Conservation (phyloP, 1,140 invertebrate species). For the Drosophila auraria region DNA sequence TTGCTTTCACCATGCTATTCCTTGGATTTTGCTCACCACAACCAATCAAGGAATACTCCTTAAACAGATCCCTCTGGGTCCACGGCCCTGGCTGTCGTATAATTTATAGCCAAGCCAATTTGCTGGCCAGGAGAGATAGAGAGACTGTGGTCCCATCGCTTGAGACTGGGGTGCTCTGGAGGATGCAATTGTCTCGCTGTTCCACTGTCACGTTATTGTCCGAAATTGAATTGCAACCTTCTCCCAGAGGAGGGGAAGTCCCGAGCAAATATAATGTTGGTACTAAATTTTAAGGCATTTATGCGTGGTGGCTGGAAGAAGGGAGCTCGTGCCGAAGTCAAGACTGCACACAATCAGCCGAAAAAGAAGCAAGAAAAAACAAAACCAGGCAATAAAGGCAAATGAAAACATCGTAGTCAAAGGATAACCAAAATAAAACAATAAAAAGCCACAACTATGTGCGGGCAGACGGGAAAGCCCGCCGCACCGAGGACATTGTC, state of each 20-base stretch:
- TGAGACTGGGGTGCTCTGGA: conserved; percentile 5
- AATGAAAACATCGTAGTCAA: conserved; percentile 72
- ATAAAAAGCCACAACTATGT: conserved; percentile 62
- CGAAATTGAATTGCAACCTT: conserved; percentile 69
- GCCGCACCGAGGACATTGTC: conserved; percentile 32
- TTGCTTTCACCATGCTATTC: too few species aligned
- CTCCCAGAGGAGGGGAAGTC: neutral
- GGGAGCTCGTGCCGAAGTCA: conserved; percentile 15
- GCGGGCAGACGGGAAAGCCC: conserved; percentile 11
- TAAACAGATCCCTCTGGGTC: neutral
- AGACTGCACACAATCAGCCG: conserved; percentile 63
- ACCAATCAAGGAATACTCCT: neutral
- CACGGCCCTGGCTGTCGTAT: conserved; percentile 39
- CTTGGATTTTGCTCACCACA: neutral
- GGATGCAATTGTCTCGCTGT: conserved; percentile 60
- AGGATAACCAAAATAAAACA: conserved; percentile 75
- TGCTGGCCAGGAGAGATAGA: conserved; percentile 37
- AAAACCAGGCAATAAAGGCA: conserved; percentile 54
- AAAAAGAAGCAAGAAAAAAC: conserved; percentile 42
- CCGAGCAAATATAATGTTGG: conserved; percentile 22
- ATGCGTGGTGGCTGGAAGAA: conserved; percentile 7
- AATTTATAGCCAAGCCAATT: conserved; percentile 71
- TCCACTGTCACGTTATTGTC: conserved; percentile 34
- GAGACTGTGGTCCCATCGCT: conserved; percentile 6
- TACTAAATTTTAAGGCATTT: conserved; percentile 65